Percentiles rank a stretch among this genome's conserved stretches.
Evolutionary conservation across 2,888 invertebrate species (phyloP).

Genomic region (Steinernema hermaphroditum): DNA sequence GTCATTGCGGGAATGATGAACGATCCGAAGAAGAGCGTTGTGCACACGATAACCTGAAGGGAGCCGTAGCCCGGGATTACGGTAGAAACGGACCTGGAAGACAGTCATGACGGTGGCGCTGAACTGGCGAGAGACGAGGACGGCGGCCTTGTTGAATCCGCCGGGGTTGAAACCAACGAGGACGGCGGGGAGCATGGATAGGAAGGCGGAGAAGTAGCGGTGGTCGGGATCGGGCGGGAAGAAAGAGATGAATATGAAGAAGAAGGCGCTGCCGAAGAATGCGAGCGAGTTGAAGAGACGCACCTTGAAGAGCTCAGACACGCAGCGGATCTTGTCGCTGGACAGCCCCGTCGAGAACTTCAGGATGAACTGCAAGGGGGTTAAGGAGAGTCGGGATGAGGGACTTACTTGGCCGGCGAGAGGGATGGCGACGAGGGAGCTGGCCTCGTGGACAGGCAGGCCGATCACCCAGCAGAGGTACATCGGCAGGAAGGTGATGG

Average conservation of each 20-base stretch:
- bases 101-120: slow-evolving; percentile 49
- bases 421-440: slow-evolving; percentile 16
- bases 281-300: slow-evolving; percentile 56
- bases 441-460: slow-evolving; percentile 13
- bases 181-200: slow-evolving; percentile 8
- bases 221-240: slow-evolving; percentile 44
- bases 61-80: background rate
- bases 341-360: slow-evolving; percentile 46
- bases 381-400: background rate
- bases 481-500: slow-evolving; percentile 55
- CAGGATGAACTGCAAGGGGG: slow-evolving; percentile 43
- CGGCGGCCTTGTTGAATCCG: slow-evolving; percentile 8
- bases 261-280: slow-evolving; percentile 45
- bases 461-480: slow-evolving; percentile 40
- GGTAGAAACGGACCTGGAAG: slow-evolving; percentile 43
- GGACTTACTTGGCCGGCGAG: slow-evolving; percentile 15
- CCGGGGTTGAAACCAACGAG: slow-evolving; percentile 19
- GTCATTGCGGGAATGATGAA: slow-evolving; percentile 55
- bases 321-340: slow-evolving; percentile 52
- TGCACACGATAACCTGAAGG: slow-evolving; percentile 43
- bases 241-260: slow-evolving; percentile 47
- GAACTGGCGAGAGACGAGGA: slow-evolving; percentile 18
- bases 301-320: slow-evolving; percentile 50
- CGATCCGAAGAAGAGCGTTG: slow-evolving; percentile 49
- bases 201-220: slow-evolving; percentile 34